Evolutionary conservation across 2,797 vertebrate genomes (phyloP), one percentile per base, ranked within the genome.

Genomic region (Paratrypauchen microcephalus): DNA sequence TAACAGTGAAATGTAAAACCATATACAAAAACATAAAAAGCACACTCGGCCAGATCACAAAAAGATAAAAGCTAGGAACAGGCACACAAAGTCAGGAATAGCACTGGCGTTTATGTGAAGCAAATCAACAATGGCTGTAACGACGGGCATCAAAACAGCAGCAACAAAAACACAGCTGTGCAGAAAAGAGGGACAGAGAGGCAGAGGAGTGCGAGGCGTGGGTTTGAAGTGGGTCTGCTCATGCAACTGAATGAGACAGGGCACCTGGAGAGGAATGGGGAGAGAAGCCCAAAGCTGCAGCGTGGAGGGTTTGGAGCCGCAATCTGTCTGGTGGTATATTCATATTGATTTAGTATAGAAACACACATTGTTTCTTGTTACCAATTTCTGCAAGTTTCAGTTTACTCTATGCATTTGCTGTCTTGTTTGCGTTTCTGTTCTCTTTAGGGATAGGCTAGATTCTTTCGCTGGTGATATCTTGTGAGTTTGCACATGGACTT

Each of bases 161-260:
- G 66, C 59, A 80, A 83, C 73, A 82, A 74, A 73, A 80, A 86
- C 70, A 79, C 84, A 87, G 87, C 84, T 84, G 85, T 75, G 75
- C 65, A 79, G 78, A 79, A 64, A 84, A 83, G 63, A 76, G 59
- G 66, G 65, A 87, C 87, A 86, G 86, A 84, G 82, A 82, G 69
- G 76, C 79, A 75, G 85, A 86, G 74, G 76, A 85, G 84, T 72
- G 72, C 73, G 60, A 24, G 72, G 74, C 60, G 30, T 70, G 72
- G 73, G 81, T 87, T 87, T 91, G 85, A 90, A 85, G 87, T 71
- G 47, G 55, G 66, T 83, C 74, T 45, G 56, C 71, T 86, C 86
- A 89, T 89, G 87, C 83, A 88, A 72, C 85, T 86, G 82, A 85
- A 84, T 75, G 70, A 26, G 68, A 81, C 72, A 72, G 74, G 76